Evolutionary conservation across 2,888 invertebrate species (phyloP).

Genomic region (Diabrotica balteata): DNA sequence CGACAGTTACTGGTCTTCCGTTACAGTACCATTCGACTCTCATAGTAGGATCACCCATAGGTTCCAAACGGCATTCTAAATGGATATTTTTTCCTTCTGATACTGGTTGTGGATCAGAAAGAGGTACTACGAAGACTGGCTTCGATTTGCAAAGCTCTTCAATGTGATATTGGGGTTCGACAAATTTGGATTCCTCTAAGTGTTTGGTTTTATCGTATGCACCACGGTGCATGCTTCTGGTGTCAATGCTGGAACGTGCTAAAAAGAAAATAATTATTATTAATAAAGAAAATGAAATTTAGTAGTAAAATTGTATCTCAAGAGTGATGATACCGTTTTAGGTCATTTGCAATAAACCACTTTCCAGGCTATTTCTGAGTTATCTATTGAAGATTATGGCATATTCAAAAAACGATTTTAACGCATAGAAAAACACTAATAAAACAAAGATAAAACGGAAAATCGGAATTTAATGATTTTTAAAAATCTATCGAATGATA

Average conservation of each 20-base stretch:
- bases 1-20: conserved; percentile 86
- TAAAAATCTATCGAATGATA: too few relatives aligned
- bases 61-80: conserved; percentile 89
- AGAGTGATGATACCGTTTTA: too few relatives aligned
- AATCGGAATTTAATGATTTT: too few relatives aligned
- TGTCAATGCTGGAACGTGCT: conserved; percentile 90
- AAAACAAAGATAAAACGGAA: too few relatives aligned
- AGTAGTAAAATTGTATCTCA: too few relatives aligned
- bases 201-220: conserved; percentile 87
- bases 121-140: conserved; percentile 90
- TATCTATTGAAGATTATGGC: too few relatives aligned
- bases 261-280: conserved; percentile 25
- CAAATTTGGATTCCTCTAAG: conserved; percentile 83
- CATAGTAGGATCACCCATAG: conserved; percentile 96
- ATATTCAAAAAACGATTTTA: too few relatives aligned
- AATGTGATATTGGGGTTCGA: conserved; percentile 87
- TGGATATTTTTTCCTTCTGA: conserved; percentile 91
- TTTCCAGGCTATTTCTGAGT: too few relatives aligned
- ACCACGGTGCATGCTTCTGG: conserved; percentile 87
- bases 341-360: too few relatives aligned
- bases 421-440: too few relatives aligned
- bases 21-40: conserved; percentile 96
- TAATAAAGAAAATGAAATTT: neutral
- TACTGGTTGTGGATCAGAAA: conserved; percentile 85
- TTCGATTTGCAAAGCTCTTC: conserved; percentile 94